Conservation (phyloP, 2,888 invertebrate genomes). For the Lobophora halterata region DNA sequence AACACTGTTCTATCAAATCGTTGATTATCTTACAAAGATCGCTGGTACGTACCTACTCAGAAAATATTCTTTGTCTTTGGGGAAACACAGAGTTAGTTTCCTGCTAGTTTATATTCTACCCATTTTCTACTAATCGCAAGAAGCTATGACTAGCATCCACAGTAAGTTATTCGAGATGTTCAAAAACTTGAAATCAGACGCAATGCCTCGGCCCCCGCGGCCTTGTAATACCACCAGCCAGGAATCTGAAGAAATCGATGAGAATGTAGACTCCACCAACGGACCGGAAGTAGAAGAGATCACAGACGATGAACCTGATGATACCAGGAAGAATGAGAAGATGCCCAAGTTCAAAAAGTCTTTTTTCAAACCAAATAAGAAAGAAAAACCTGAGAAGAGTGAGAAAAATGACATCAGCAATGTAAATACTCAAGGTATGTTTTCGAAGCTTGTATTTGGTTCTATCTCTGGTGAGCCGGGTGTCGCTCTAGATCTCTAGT, state of each 20-base stretch:
- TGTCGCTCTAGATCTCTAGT: no score
- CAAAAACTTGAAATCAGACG: slow-evolving; percentile 73
- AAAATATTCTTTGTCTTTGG: slow-evolving; percentile 7
- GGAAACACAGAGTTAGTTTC: slow-evolving; percentile 9
- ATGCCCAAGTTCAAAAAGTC: slow-evolving; percentile 46
- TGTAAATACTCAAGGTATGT: slow-evolving; percentile 65
- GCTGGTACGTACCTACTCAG: background rate
- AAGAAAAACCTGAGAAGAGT: slow-evolving; percentile 35
- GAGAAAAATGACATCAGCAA: slow-evolving; percentile 41
- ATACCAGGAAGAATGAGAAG: slow-evolving; percentile 45
- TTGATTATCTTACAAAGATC: slow-evolving; percentile 1
- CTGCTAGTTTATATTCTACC: no score
- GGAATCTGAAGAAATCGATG: slow-evolving; percentile 35
- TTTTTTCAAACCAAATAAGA: slow-evolving; percentile 41
- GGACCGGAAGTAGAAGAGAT: slow-evolving; percentile 53
- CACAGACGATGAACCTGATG: slow-evolving; percentile 45
- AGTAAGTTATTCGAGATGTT: slow-evolving; percentile 61
- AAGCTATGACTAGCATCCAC: slow-evolving; percentile 46
- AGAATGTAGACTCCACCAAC: slow-evolving; percentile 39
- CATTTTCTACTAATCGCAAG: background rate
- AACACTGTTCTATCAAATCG: no score
- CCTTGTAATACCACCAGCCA: slow-evolving; percentile 32
- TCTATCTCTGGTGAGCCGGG: no score
- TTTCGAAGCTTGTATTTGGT: no score
- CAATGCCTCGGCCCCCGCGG: slow-evolving; percentile 73